Percentiles rank a stretch among this genome's conserved stretches.
These are phyloP conservation scores for Siniperca undulata DNA, from an alignment of 2,797 vertebrate species.

Conservation along the genomic window DNA sequence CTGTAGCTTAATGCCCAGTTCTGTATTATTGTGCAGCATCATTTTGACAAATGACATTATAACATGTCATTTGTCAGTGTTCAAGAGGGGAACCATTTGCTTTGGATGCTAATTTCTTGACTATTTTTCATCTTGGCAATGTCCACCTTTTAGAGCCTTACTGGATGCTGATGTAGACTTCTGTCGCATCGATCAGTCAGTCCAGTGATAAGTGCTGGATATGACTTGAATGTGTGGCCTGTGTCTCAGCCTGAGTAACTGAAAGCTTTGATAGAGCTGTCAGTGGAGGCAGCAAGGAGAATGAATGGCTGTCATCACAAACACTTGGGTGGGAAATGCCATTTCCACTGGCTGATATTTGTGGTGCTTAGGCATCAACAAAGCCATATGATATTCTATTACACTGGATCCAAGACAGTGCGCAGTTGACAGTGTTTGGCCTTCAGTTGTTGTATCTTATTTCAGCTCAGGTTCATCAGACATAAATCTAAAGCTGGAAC, in stretches of 20 bases:
- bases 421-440: not conserved
- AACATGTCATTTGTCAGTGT: not conserved
- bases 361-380: slow-evolving; percentile 11
- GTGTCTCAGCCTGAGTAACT: not conserved
- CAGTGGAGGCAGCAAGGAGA: slow-evolving; percentile 9
- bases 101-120: not conserved
- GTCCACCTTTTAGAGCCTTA: not conserved
- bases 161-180: not conserved
- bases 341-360: slow-evolving; percentile 32
- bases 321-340: slow-evolving; percentile 4
- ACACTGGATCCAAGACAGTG: not conserved
- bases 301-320: slow-evolving; percentile 18
- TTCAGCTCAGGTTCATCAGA: not conserved
- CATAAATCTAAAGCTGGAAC: not conserved
- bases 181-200: slow-evolving; percentile 17
- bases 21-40: not conserved
- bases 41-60: not conserved
- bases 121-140: not conserved
- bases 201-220: not conserved
- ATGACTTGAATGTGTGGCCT: not conserved
- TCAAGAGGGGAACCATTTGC: not conserved
- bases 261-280: slow-evolving; percentile 17
- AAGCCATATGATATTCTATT: not conserved
- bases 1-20: not conserved
- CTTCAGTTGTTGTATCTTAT: not conserved